Percentiles rank a stretch among this genome's conserved stretches.
These are phyloP conservation scores for Montipora cactus DNA, from an alignment of 64 coral and sea anemone genomes.

Conservation along the genomic window DNA sequence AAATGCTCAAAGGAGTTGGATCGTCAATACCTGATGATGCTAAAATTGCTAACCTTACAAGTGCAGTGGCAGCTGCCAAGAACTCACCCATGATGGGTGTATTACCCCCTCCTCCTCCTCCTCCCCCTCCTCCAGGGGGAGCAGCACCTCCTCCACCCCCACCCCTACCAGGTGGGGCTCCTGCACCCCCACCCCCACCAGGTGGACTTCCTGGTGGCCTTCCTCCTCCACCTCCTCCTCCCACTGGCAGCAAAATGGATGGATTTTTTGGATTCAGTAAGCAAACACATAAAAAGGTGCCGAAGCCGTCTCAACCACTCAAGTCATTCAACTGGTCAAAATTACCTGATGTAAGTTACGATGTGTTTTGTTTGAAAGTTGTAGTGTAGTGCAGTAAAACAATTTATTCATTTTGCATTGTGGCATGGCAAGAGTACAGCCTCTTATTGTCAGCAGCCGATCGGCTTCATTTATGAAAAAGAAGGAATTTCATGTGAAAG, in stretches of 20 bases:
- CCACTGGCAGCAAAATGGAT: background rate
- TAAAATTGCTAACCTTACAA: constrained; percentile 82
- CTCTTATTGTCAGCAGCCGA: no score
- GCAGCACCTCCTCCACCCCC: constrained; percentile 67
- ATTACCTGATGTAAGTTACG: constrained; percentile 92
- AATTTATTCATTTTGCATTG: no score
- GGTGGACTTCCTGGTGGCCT: constrained; percentile 26
- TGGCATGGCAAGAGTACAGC: no score
- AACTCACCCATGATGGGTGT: constrained; percentile 81
- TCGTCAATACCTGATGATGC: constrained; percentile 95
- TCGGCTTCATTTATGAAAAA: no score
- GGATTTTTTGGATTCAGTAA: constrained; percentile 75
- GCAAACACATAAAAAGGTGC: constrained; percentile 85
- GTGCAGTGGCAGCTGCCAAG: constrained; percentile 57
- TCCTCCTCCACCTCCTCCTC: constrained; percentile 72
- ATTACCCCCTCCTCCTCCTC: constrained; percentile 75
- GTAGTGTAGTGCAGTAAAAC: background rate
- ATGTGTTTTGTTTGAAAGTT: no score
- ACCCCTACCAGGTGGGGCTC: constrained; percentile 63
- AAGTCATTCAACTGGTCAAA: constrained; percentile 99
- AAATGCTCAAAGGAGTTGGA: constrained; percentile 92
- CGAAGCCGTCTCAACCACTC: constrained; percentile 96
- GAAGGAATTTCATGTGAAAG: background rate
- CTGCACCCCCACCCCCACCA: constrained; percentile 78
- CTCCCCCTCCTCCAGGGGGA: constrained; percentile 56